Base-by-base conservation (phyloP, 2,113 vertebrate species). In the Axis porcinus region DNA sequence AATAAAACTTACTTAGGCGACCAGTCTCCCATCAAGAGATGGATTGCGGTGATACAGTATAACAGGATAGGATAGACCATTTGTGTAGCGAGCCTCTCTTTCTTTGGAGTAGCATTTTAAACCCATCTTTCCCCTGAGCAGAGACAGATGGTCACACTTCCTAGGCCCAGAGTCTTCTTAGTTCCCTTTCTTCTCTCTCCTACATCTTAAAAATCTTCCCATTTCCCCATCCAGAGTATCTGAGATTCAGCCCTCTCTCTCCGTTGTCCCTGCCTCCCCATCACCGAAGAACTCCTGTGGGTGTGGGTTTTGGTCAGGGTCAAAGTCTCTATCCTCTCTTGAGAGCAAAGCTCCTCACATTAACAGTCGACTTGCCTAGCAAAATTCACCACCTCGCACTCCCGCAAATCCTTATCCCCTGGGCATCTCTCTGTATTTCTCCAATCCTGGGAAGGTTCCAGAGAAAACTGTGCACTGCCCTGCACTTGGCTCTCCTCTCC, bases 251-350 rank as follows among this genome's bases (percentile, higher is more conserved):
- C 28, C 7, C 21, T 90, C 64, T 95, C 47, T 7, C 28, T 89
- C 50, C 64, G 8, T 67, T 25, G 43, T 83, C 58, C 57, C 21
- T 85, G 54, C 25, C 36, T 94, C 82, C 16, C 25, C 74, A 8
- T 74, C 14, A 23, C 50, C 2, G 25, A 85, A 86, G 28, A 57
- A 91, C 10, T 33, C 27, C n/a, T 23, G 19, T 86, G 70, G 76
- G 58, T 60, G 33, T 88, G 15, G 5, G 16, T 33, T 93, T 60
- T 55, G 30, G 27, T 79, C 36, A 91, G 14, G 43, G 40, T 78
- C 47, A 92, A 25, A 98, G 82, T 60, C 36, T 96, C 25, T 54
- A n/a, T 43, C 43, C n/a, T 57, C 54, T 97, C 81, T 47, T 50
- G 43, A 82, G 58, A 95, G 47, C 28, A 82, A 15, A 55, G 12